Evolutionary conservation across 1,140 invertebrate genomes (phyloP).

Genomic region (Pseudomyrmex pallidus): DNA sequence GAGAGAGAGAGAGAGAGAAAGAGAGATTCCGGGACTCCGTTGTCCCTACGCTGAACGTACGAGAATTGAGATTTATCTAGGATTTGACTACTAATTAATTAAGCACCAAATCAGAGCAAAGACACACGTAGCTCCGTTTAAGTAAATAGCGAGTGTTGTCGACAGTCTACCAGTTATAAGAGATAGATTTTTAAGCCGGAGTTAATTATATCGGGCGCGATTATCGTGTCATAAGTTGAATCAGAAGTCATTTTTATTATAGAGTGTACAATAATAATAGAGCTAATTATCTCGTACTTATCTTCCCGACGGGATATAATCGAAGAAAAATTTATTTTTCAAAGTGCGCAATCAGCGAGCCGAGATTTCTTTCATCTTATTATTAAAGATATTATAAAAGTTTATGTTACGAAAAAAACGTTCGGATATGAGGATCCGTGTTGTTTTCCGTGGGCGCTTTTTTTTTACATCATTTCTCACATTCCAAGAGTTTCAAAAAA

Average conservation of each 20-base stretch:
- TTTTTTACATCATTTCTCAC: too few relatives aligned
- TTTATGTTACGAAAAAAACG: background rate
- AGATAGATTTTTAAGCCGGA: constrained; percentile 9
- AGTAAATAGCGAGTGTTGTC: constrained; percentile 15
- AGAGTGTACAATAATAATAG: constrained; percentile 19
- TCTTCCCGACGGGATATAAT: constrained; percentile 29
- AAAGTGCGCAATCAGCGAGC: constrained; percentile 5
- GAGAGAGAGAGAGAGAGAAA: constrained; percentile 30
- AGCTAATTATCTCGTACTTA: constrained; percentile 63
- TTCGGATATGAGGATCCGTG: too few relatives aligned
- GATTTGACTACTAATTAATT: constrained; percentile 29
- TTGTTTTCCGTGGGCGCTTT: too few relatives aligned
- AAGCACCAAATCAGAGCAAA: constrained; percentile 6
- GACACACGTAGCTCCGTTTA: constrained; percentile 11
- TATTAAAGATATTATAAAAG: background rate
- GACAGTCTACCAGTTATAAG: constrained; percentile 3
- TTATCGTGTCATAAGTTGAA: constrained; percentile 42
- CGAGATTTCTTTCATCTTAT: background rate
- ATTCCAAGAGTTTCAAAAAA: too few relatives aligned
- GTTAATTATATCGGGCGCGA: constrained; percentile 31
- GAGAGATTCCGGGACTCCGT: constrained; percentile 13
- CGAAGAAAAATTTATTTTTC: constrained; percentile 19
- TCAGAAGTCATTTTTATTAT: constrained; percentile 46
- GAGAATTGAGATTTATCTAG: constrained; percentile 48
- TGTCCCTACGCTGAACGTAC: constrained; percentile 23